Evolutionary conservation across 2,888 invertebrate genomes (phyloP), one percentile per base, ranked within the genome.

Genomic region (Bursaphelenchus okinawaensis): DNA sequence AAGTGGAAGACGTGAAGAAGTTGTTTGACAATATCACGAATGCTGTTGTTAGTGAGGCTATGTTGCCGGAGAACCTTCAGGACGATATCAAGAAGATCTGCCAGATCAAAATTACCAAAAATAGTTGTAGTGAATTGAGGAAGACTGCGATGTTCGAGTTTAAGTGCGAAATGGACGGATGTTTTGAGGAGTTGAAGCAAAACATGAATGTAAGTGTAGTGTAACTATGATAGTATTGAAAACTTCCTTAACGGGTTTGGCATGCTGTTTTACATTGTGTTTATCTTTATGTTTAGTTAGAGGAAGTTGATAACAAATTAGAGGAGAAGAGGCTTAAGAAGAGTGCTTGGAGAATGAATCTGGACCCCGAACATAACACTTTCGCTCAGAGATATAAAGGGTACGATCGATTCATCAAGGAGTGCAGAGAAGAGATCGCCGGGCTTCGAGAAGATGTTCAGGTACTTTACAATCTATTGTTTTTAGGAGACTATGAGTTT

Each of bases 321-420:
- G 6, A 40, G n/a, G 40, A 12, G 6, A 40, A 40, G 40, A n/a
- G 16, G 16, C 40, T 40, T 12, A 40, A 40, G 40, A n/a, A 27
- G 4, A 19, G 16, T 2, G 60, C 60, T 9, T 59, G 60, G 60
- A 19, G 60, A 19, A 26, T 59, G 20, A 59, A 9, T 27, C 20
- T 20, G 12, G 31, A 59, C 6, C 60, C 60, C 1, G 22, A 12
- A 9, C 60, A 59, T 27, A 50, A 59, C 60, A 55, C 55, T 9
- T 40, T 19, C 23, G 60, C 60, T 51, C 60, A 59, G 51, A 31
- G 60, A n/a, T 50, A 24, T 29, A n/a, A 19, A n/a, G 52, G 19
- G 29, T 59, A 59, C 23, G 19, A 20, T 16, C 4, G 40, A 12
- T 27, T 40, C 7, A 20, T 59, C 2, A 23, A 26, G 8, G 24